These are phyloP conservation scores for Beris morrisii DNA, from an alignment of 2,888 invertebrate genomes.

Conservation along the genomic window DNA sequence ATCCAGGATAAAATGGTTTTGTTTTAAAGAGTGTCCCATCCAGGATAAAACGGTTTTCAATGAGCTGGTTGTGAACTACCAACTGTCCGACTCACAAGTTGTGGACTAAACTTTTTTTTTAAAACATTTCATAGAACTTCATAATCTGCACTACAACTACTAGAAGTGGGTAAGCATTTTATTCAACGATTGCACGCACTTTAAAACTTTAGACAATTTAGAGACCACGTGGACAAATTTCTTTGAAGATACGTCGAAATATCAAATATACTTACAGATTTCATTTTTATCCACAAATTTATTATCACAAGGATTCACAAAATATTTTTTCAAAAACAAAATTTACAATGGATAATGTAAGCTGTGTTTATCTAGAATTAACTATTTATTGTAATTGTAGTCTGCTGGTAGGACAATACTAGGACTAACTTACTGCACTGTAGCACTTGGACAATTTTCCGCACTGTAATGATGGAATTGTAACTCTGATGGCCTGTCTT, in stretches of 20 bases:
- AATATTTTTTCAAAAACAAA: background rate
- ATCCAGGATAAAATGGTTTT: no score
- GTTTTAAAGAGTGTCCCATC: no score
- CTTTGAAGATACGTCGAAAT: background rate
- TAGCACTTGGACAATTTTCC: conserved; percentile 31
- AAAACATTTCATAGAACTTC: no score
- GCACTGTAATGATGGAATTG: conserved; percentile 33
- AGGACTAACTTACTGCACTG: background rate
- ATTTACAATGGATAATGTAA: background rate
- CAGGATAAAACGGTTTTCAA: no score
- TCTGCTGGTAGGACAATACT: background rate
- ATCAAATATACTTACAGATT: conserved; percentile 18
- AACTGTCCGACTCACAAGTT: no score
- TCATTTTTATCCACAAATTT: conserved; percentile 22
- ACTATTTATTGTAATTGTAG: background rate
- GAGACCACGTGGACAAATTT: background rate
- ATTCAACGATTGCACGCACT: background rate
- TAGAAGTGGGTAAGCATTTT: no score
- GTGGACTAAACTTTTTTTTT: no score
- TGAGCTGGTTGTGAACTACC: no score
- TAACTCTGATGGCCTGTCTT: conserved; percentile 33
- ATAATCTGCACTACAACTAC: no score
- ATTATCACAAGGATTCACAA: conserved; percentile 18
- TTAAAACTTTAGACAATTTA: background rate
- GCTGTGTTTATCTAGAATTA: background rate